phyloP scores from a whole-genome alignment of 1,140 invertebrate genomes.

The Heliconius hewitsoni region DNA sequence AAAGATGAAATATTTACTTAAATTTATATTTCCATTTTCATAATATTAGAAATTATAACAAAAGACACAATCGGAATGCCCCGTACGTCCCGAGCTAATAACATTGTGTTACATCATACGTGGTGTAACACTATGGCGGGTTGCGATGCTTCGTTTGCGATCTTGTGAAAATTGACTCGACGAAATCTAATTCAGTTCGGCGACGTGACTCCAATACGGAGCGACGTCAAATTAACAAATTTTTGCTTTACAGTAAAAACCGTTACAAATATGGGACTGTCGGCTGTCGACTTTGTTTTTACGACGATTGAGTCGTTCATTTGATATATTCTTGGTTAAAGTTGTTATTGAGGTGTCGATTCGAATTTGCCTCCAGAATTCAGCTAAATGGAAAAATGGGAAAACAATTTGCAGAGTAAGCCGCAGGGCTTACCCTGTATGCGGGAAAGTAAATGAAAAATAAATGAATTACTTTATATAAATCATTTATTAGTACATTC shows the following conservation, averaged over 20 bases:
- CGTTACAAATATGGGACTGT: slow-evolving; percentile 22
- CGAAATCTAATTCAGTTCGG: slow-evolving; percentile 47
- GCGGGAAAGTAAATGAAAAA: no score
- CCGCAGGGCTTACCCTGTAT: no score
- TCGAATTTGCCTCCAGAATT: background rate
- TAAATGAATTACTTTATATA: no score
- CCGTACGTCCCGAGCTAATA: slow-evolving; percentile 41
- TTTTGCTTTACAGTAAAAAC: slow-evolving; percentile 37
- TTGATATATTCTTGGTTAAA: background rate
- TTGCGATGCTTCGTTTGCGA: slow-evolving; percentile 46
- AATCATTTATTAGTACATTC: no score
- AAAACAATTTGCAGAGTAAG: no score
- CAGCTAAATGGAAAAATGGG: no score
- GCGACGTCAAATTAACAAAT: slow-evolving; percentile 37
- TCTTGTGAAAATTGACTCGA: slow-evolving; percentile 51
- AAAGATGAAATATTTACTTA: no score
- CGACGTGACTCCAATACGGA: slow-evolving; percentile 44
- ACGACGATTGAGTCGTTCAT: background rate
- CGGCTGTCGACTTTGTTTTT: background rate
- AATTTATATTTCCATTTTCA: no score
- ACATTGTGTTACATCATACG: slow-evolving; percentile 38
- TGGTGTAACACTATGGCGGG: slow-evolving; percentile 39
- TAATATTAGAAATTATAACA: background rate
- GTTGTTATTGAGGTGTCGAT: background rate
- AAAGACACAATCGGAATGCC: slow-evolving; percentile 37